Evolutionary conservation across 2,888 invertebrate species (phyloP), one percentile per base, ranked within the genome.

Genomic region (Ashinkailepas kermadecensis): DNA sequence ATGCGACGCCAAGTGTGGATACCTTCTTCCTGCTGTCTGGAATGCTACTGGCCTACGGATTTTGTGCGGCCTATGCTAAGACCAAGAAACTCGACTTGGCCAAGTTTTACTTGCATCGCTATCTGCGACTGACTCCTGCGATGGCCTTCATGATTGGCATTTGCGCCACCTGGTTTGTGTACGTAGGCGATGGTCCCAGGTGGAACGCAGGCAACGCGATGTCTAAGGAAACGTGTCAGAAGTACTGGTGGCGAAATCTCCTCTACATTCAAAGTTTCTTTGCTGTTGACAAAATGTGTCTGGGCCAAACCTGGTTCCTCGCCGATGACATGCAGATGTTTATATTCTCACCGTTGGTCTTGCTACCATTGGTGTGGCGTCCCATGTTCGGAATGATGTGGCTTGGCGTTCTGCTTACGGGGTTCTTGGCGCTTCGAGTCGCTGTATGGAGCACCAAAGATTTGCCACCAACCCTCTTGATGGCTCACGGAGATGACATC

Each of bases 21-120:
- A 81, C 82, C 39, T 83, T 83, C 82, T 83, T 82, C 82, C 70
- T 83, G 25, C 81, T 83, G 67, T 81, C 81, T 15, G 83, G 83
- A 12, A 67, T 81, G 56, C 80, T 83, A 59, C 81, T 82, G 23
- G 81, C 83, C 39, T 83, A 82, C 62, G 67, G 65, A 12, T 54
- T 82, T 18, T 78, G 70, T 7, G 64, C 67, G 56, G 70, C 67
- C 39, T 56, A 80, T 56, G 54, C 18, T 12, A 54, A 39, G 21
- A 15, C 11, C 0, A 3, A 21, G 9, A 15, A 18, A 15, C 56
- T 74, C 15, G 56, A 56, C 54, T 9, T 56, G 21, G 3, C 21
- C 21, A 21, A n/a, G 54, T 74, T 54, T 11, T 74, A 74, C 74
- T 7, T 74, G 54, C 74, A 74, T 23, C 74, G 74, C 21, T 74